Evolutionary conservation across 2,888 invertebrate genomes (phyloP).

Genomic region (Eurytoma californica): DNA sequence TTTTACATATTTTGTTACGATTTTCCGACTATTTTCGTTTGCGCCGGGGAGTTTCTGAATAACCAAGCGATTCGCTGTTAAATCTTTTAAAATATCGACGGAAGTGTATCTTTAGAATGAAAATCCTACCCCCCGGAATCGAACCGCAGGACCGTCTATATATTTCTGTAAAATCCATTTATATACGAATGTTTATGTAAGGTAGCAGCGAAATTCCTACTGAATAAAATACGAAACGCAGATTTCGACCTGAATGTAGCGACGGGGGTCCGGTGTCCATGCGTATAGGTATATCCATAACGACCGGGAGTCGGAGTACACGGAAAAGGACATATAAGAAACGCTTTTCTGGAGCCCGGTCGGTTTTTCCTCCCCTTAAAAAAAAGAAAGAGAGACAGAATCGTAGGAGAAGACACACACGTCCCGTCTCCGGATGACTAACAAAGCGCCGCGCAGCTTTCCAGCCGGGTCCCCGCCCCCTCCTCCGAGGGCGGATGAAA

Average conservation of each 20-base stretch:
- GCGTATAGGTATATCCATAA: not conserved
- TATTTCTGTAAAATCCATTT: conserved; percentile 27
- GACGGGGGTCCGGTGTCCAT: conserved; percentile 4
- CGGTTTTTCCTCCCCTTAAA: conserved; percentile 1
- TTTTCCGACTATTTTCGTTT: too few species aligned
- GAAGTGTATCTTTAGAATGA: too few species aligned
- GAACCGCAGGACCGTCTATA: not conserved
- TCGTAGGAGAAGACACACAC: not conserved
- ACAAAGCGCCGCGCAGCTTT: conserved; percentile 28
- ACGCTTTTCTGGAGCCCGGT: conserved; percentile 29
- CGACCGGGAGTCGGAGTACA: not conserved
- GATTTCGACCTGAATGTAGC: conserved; percentile 27
- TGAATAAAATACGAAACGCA: conserved; percentile 26
- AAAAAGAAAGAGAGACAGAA: not conserved
- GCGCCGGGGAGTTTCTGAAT: too few species aligned
- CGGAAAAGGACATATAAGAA: conserved; percentile 12
- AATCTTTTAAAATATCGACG: too few species aligned
- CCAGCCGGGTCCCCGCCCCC: not conserved
- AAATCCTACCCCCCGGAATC: too few species aligned
- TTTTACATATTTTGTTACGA: too few species aligned
- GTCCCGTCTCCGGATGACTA: conserved; percentile 31
- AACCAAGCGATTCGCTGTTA: too few species aligned
- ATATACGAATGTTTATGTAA: conserved; percentile 29
- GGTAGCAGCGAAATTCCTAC: conserved; percentile 12
- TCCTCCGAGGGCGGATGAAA: conserved; percentile 24